Base-by-base conservation (phyloP, 2,113 vertebrate genomes). In the Puma concolor region DNA sequence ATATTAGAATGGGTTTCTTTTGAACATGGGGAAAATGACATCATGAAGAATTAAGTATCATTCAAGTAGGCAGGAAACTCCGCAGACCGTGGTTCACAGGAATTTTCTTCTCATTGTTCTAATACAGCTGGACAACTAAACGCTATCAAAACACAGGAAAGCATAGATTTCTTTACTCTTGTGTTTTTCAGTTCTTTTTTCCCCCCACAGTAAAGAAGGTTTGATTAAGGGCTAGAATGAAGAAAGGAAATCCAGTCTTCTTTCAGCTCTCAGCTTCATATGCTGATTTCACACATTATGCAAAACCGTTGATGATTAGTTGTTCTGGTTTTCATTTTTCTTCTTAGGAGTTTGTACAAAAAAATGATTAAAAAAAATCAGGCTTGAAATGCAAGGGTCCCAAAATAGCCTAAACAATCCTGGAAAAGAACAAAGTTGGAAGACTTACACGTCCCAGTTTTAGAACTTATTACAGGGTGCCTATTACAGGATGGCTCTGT, bases 291-390 rank as follows among this genome's bases (percentile, higher is more conserved):
- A 96, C 8, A 84, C 2, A 74, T 50, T 31, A 72, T 15, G 66
- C 12, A 74, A 60, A 64, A 52, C 67, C 25, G 69, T 9, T 36
- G 21, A 17, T 17, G 41, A 88, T 54, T 16, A 16, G 5, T 64
- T 50, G 36, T 36, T 84, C 25, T 69, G 64, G 17, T 79, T 54
- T 57, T 64, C 9, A 44, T 54, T 88, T 57, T 74, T 29, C 72
- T 91, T 94, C 71, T 52, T 5, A 44, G 14, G 63, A 77, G 36
- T n/a, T 44, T 77, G 60, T 6, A 77, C 7, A 52, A 91, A 38
- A 82, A 91, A 90, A 67, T 92, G 67, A 67, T 50, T 52, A 69
- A 94, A 92, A 92, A 90, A 90, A 27, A 13, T 80, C 52, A 54
- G 29, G 16, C 16, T 80, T 69, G 23, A 90, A 76, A 41, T 74